Evolutionary conservation across 2,888 invertebrate species (phyloP), one percentile per base, ranked within the genome.

Genomic region (Hartigia nigra): DNA sequence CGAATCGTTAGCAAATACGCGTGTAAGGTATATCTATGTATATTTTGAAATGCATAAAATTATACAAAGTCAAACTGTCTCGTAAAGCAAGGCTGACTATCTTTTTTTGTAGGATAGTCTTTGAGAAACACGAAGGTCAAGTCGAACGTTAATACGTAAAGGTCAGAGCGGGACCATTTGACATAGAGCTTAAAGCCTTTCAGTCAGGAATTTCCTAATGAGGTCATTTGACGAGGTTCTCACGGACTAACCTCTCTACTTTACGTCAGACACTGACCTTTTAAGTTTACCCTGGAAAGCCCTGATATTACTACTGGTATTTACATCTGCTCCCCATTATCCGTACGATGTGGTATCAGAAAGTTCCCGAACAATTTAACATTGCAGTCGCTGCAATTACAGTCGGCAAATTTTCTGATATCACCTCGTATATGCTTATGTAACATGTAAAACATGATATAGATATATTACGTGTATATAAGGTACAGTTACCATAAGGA

Each of bases 141-240:
- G 23, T 9, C 23, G 9, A 23, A 23, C 55, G 23, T 55, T 55
- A 55, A 55, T 72, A 72, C 12, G 31, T 31, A 31, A 72, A 72
- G 72, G 32, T 72, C 72, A 72, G 55, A 55, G 72, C 82, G 85
- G 86, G 84, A 84, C 86, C 82, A 84, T 87, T 89, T 90, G 90
- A 90, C 89, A 89, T 87, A 88, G 86, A 89, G 86, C 84, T 55
- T 55, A 86, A 87, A 86, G 85, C 83, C 86, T 86, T 84, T 84
- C 87, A 83, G 85, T 85, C 84, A 88, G 88, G 90, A 91, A 91
- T 91, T 90, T 89, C 90, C 89, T 91, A 91, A 91, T 91, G 90
- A 90, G 91, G 90, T 91, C 90, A 90, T 91, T 91, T 90, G 89
- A 88, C 89, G 86, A 85, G 84, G 83, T 82, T 82, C 79, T 75